phyloP scores from a whole-genome alignment of 2,797 vertebrate genomes.

The Myotis pilosus region DNA sequence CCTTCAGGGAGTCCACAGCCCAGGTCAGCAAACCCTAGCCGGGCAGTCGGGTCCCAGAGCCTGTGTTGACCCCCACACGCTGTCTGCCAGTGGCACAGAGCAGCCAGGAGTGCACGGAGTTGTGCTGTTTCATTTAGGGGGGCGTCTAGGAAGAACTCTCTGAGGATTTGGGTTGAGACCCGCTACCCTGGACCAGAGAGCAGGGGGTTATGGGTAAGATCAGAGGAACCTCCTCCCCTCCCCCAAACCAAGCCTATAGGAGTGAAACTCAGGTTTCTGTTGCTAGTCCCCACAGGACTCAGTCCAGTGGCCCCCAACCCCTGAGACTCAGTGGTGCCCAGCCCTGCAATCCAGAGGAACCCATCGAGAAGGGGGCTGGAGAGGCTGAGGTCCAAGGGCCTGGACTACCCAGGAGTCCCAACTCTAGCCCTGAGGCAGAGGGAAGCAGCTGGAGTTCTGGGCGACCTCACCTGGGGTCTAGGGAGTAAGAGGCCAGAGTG shows the following conservation, averaged over 20 bases:
- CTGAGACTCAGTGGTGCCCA: neutral
- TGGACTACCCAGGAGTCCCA: neutral
- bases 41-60: neutral
- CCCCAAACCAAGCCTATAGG: neutral
- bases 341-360: neutral
- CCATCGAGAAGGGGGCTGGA: neutral
- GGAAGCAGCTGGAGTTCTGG: neutral
- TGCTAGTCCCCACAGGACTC: neutral
- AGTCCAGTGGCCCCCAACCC: neutral
- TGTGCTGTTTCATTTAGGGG: neutral
- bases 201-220: neutral
- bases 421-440: neutral
- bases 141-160: neutral
- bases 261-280: neutral
- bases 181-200: neutral
- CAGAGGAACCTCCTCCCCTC: neutral
- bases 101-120: neutral
- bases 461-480: neutral
- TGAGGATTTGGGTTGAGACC: neutral
- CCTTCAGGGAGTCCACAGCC: neutral
- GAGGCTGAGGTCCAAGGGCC: neutral
- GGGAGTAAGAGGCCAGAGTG: neutral
- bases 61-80: rapidly evolving
- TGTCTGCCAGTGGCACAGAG: rapidly evolving
- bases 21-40: neutral